Evolutionary conservation across 2,888 invertebrate species (phyloP).

Genomic region (Margaritifera margaritifera): DNA sequence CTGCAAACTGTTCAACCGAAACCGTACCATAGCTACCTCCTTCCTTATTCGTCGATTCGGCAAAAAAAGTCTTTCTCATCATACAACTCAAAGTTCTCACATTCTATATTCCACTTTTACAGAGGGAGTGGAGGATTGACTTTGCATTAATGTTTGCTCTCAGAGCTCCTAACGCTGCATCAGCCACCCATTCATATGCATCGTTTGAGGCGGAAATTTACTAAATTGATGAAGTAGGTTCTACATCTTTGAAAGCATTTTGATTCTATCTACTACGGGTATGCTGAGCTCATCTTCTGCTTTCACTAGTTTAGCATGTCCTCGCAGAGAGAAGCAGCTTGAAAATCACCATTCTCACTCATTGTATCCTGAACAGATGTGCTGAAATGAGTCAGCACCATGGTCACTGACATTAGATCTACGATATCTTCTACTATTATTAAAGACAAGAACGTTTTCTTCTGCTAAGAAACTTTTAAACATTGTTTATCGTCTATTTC

Average conservation of each 20-base stretch:
- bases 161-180: conserved; percentile 26
- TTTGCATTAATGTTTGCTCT: conserved; percentile 22
- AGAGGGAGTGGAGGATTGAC: conserved; percentile 9
- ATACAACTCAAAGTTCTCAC: conserved; percentile 25
- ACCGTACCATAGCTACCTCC: conserved; percentile 11
- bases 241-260: conserved; percentile 8
- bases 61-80: conserved; percentile 28
- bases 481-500: conserved; percentile 16
- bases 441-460: conserved; percentile 14
- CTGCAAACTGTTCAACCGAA: conserved; percentile 5
- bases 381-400: conserved; percentile 21
- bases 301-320: conserved; percentile 25
- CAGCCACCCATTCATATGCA: conserved; percentile 25
- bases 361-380: conserved; percentile 20
- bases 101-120: conserved; percentile 8
- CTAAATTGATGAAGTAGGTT: conserved; percentile 4
- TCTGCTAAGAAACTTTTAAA: conserved; percentile 17
- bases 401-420: conserved; percentile 28
- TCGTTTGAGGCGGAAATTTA: conserved; percentile 20
- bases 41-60: conserved; percentile 12
- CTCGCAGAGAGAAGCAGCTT: conserved; percentile 17
- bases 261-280: conserved; percentile 8
- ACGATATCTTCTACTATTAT: conserved; percentile 20
- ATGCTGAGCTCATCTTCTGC: conserved; percentile 25
- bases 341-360: conserved; percentile 9